Evolutionary conservation across 2,797 vertebrate genomes (phyloP).

Genomic region (Eidolon dupreanum): DNA sequence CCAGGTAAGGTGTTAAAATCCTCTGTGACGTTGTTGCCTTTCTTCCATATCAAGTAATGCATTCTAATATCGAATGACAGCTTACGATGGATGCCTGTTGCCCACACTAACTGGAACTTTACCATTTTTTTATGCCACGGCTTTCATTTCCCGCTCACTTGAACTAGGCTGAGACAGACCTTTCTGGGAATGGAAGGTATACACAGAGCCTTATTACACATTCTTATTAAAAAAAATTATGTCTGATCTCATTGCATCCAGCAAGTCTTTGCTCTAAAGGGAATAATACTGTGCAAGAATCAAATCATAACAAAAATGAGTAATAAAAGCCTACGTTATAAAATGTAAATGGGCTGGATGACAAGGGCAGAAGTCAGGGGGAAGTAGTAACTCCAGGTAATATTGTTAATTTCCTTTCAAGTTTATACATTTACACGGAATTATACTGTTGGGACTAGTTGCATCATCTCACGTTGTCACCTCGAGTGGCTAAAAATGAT

Average conservation of each 20-base stretch:
- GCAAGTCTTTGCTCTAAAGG: constrained; percentile 25
- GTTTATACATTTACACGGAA: not conserved
- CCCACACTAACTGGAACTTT: not conserved
- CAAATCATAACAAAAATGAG: not conserved
- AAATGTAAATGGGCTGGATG: not conserved
- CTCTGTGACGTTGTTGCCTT: constrained; percentile 65
- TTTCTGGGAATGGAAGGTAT: not conserved
- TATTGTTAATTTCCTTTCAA: not conserved
- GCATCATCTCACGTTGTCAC: not conserved
- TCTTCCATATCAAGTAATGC: not conserved
- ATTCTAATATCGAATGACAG: not conserved
- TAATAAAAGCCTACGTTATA: not conserved
- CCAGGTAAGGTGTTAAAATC: constrained; percentile 91
- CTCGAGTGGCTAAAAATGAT: not conserved
- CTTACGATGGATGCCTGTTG: not conserved
- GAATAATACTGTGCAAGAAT: not conserved
- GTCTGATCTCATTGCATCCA: not conserved
- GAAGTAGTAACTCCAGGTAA: not conserved
- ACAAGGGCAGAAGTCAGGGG: not conserved
- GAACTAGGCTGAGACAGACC: not conserved
- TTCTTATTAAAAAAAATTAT: not conserved
- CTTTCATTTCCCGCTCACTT: not conserved
- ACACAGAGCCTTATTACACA: not conserved
- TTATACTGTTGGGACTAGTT: not conserved
- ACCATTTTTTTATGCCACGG: not conserved